Conservation (phyloP, 2,888 invertebrate species). For the Ganaspis brasiliensis region DNA sequence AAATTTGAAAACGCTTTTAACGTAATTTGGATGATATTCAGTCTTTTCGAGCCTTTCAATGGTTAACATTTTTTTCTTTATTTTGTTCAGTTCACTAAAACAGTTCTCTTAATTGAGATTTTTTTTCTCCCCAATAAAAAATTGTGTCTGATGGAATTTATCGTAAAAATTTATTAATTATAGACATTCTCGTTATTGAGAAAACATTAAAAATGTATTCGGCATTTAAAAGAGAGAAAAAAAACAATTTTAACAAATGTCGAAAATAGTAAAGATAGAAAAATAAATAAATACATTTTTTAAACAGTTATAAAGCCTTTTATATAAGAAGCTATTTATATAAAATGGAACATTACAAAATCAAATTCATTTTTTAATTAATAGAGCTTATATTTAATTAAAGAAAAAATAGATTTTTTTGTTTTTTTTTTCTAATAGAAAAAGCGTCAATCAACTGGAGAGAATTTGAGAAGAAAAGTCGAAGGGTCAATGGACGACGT, state of each 20-base stretch:
- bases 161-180: neutral
- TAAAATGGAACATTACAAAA: no score
- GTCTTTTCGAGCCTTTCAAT: neutral
- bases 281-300: no score
- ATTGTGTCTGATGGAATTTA: neutral
- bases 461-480: conserved; percentile 37
- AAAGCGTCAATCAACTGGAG: neutral
- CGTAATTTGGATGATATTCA: neutral
- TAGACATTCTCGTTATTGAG: neutral
- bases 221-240: no score
- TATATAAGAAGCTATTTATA: no score
- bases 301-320: no score
- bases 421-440: conserved; percentile 8
- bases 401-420: no score
- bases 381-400: no score
- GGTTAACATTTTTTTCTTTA: neutral
- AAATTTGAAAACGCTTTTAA: conserved; percentile 26
- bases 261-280: no score
- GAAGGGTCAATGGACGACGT: conserved; percentile 34
- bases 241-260: no score
- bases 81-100: neutral
- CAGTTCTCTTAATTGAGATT: neutral
- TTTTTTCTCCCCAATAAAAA: neutral
- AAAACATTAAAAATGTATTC: no score
- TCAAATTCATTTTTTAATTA: no score